A percentile compares a stretch with the other conserved stretches of the same genome.
Evolutionary conservation across 2,888 invertebrate genomes (phyloP).

Genomic region (Mantis religiosa): DNA sequence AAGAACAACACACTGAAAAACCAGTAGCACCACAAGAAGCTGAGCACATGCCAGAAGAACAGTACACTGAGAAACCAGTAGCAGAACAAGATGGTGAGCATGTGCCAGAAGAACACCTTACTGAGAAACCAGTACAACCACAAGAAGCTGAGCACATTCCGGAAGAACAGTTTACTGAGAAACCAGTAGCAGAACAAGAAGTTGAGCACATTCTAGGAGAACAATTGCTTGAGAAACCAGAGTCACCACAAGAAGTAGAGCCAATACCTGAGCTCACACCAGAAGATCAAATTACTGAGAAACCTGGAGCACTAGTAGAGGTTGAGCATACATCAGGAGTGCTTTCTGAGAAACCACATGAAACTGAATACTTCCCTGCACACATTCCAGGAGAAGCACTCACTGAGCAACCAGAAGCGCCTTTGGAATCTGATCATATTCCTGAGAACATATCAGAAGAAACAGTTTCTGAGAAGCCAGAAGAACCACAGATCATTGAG

Average conservation of each 20-base stretch:
- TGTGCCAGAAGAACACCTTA: background rate
- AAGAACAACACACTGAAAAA: slow-evolving; percentile 20
- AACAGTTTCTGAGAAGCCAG: slow-evolving; percentile 20
- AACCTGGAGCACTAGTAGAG: too few relatives aligned
- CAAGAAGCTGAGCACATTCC: background rate
- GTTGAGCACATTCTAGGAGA: background rate
- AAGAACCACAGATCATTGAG: background rate
- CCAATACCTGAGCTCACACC: background rate
- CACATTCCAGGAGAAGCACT: background rate
- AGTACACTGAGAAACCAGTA: background rate
- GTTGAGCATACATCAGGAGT: background rate
- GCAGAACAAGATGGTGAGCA: slow-evolving; percentile 3
- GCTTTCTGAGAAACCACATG: background rate
- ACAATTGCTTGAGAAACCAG: background rate
- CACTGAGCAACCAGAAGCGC: slow-evolving; percentile 14
- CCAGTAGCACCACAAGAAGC: background rate
- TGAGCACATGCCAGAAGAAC: background rate
- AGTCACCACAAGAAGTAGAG: background rate
- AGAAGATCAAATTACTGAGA: background rate
- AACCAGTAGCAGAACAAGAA: slow-evolving; percentile 17
- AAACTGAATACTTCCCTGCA: background rate
- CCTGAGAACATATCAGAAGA: slow-evolving; percentile 19
- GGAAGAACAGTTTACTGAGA: background rate
- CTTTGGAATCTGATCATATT: slow-evolving; percentile 17
- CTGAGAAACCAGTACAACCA: background rate